Evolutionary conservation across 2,113 vertebrate species (phyloP), one percentile per base, ranked within the genome.

Genomic region (Arothron firmamentum): DNA sequence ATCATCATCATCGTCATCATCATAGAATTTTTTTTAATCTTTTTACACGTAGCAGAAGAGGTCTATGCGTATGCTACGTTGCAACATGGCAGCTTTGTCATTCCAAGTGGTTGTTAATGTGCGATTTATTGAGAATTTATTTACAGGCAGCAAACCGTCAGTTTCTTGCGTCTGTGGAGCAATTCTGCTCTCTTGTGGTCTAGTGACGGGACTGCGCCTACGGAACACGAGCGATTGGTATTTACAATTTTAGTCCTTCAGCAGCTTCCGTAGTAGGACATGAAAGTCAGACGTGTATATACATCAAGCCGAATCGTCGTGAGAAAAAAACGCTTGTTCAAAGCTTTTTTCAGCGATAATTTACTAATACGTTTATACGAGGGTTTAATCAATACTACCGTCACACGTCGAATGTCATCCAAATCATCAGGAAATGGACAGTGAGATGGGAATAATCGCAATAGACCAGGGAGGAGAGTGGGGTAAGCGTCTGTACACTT

Each of bases 401-500:
- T 79, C 88, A 80, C 54, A 87, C 8, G 83, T 38, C 34, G 11
- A 80, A 23, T 76, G 74, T 67, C 54, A 60, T 10, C 76, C 70
- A 20, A 73, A 67, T 10, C 43, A 46, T 34, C n/a, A 66, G 17
- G 59, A 2, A 56, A 83, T 81, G 80, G 81, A 75, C n/a, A 78
- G 65, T 13, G 75, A 87, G n/a, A 46, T 67, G 1, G 83, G 49
- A 17, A 52, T 19, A 46, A 78, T 85, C 41, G 86, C 72, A 38
- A 88, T 90, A 62, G 88, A 91, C 54, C 87, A 88, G 62, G 89
- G 88, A 71, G 87, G 82, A 72, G 90, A 91, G 70, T 91, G 90
- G 89, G 91, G 90, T 90, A 76, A 88, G 86, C 0, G 18, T 47
- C 41, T 6, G 11, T 12, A 21, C 14, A 9, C 13, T 4, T 74